Conservation (phyloP, 1,140 invertebrate genomes). For the Drosophila simulans region DNA sequence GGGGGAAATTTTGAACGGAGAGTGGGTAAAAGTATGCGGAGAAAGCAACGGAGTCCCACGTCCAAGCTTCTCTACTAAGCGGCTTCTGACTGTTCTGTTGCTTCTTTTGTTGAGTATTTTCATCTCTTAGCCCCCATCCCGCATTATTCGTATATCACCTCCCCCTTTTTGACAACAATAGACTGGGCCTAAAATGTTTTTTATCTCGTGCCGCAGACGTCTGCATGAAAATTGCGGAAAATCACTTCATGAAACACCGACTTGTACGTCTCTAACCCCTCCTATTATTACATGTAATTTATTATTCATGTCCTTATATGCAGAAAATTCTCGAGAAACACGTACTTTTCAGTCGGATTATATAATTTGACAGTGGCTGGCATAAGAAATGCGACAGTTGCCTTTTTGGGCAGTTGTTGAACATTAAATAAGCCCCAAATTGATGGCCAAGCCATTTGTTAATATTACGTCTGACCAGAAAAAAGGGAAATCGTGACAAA, state of each 20-base stretch:
- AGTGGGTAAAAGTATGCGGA: conserved; percentile 10
- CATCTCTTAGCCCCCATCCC: conserved; percentile 22
- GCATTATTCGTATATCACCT: background rate
- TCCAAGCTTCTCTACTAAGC: conserved; percentile 46
- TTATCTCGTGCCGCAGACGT: conserved; percentile 76
- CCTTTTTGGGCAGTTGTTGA: conserved; percentile 54
- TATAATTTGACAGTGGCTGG: conserved; percentile 70
- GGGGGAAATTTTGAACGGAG: no score
- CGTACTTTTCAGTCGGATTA: conserved; percentile 64
- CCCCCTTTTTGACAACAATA: conserved; percentile 54
- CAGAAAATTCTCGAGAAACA: conserved; percentile 38
- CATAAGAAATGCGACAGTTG: conserved; percentile 62
- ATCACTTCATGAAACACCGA: conserved; percentile 74
- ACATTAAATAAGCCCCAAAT: conserved; percentile 80
- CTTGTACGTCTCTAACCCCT: conserved; percentile 19
- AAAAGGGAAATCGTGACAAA: conserved; percentile 21
- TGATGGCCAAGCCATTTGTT: conserved; percentile 77
- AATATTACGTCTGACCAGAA: conserved; percentile 66
- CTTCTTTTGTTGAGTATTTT: conserved; percentile 41
- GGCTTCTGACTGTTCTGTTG: conserved; percentile 43
- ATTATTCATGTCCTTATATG: conserved; percentile 77
- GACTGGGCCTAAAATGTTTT: conserved; percentile 60
- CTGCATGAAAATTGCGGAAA: conserved; percentile 74
- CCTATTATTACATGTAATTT: conserved; percentile 67
- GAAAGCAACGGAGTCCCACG: conserved; percentile 14